Base-by-base conservation (phyloP, 2,113 vertebrate species). In the Xenopus borealis region DNA sequence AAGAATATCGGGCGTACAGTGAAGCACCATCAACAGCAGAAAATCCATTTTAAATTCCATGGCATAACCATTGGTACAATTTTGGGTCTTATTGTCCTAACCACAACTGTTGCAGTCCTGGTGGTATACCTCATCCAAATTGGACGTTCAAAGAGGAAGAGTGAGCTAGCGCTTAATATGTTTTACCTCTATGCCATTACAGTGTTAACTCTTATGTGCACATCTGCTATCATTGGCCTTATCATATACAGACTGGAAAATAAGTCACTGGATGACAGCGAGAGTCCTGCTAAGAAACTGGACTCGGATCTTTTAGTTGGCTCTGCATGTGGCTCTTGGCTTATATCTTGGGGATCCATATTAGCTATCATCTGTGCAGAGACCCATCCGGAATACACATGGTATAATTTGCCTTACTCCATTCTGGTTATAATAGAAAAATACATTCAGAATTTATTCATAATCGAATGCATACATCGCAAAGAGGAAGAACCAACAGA, bases 271-370 rank as follows among this genome's bases (percentile, higher is more conserved):
- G 96, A 98, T 62, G 91, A 91, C 53, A 89, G 92, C 14, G 92
- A 93, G 72, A 98, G 94, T 80, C 96, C 97, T 0, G 93, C 95
- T 9, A 89, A 96, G 62, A 92, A 96, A 69, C 87, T 99, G 79
- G 97, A 99, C 62, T 86, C 87, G 0, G 93, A 95, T 63, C 88
- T 99, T 44, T 82, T 99, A 75, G 93, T 96, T 75, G 93, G 93
- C 63, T 93, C 96, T 0, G 94, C 96, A 0, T 88, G 94, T 0
- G 96, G 95, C 27, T 95, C 97, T 69, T 99, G 96, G 96, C 86
- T 99, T 14, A 91, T 98, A 71, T 97, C 95, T n/a, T 99, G 97
- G 96, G 97, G 96, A 78, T 97, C 96, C 0, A 85, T 98, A 47
- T 82, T 98, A 0, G 94, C 96, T 11, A 88, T 93, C 11, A 77